These are phyloP conservation scores for Pteria penguin DNA, from an alignment of 2,888 invertebrate species.

Conservation along the genomic window DNA sequence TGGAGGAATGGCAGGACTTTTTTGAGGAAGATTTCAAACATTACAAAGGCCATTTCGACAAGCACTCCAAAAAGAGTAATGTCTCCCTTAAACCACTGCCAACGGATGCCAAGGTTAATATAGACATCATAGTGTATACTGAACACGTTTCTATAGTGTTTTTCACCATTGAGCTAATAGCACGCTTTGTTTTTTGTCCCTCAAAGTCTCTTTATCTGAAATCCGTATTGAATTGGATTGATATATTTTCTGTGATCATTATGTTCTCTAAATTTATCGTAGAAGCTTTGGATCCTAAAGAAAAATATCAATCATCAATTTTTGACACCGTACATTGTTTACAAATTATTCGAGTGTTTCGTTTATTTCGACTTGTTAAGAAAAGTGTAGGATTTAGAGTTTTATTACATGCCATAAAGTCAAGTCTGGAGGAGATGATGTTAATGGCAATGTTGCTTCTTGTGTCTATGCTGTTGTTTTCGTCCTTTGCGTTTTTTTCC, in stretches of 20 bases:
- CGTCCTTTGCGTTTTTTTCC: conserved; percentile 68
- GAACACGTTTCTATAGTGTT: conserved; percentile 55
- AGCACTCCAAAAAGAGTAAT: conserved; percentile 14
- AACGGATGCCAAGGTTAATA: conserved; percentile 44
- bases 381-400: conserved; percentile 70
- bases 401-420: conserved; percentile 66
- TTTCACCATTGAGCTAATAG: conserved; percentile 66
- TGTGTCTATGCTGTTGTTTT: conserved; percentile 68
- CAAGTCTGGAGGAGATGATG: conserved; percentile 65
- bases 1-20: conserved; percentile 55
- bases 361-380: conserved; percentile 65
- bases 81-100: conserved; percentile 44
- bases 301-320: conserved; percentile 57
- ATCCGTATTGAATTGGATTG: conserved; percentile 62
- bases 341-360: conserved; percentile 66
- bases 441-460: conserved; percentile 67
- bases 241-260: conserved; percentile 60
- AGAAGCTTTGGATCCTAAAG: conserved; percentile 48
- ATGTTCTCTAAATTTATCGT: conserved; percentile 62
- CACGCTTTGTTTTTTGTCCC: conserved; percentile 60
- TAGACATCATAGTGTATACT: conserved; percentile 47
- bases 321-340: conserved; percentile 62
- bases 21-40: conserved; percentile 48
- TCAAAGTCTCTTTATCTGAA: conserved; percentile 49
- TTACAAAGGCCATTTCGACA: conserved; percentile 47